phyloP scores from a whole-genome alignment of 2,113 vertebrate genomes.

The Antennarius striatus region DNA sequence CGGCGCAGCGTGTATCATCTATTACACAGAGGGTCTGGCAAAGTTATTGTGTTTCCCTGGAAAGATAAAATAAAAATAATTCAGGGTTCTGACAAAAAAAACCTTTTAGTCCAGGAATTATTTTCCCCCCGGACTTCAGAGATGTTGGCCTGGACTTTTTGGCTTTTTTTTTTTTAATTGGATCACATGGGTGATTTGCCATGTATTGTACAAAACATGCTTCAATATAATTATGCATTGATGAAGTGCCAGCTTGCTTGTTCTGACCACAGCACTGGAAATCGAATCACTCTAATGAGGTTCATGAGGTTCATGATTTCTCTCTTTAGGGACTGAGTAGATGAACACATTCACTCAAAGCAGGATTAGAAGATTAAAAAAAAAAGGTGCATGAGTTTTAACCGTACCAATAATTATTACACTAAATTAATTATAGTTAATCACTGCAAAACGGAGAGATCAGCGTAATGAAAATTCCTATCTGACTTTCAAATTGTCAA shows the following conservation, averaged over 20 bases:
- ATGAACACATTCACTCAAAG: slow-evolving; percentile 2
- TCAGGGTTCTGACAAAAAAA: neutral
- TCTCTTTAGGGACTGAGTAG: neutral
- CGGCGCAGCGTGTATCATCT: too few species aligned
- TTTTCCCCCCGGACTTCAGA: slow-evolving; percentile 4
- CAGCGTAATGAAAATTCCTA: neutral
- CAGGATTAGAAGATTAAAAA: neutral
- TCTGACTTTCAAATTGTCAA: too few species aligned
- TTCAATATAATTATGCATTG: slow-evolving; percentile 40
- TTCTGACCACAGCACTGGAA: slow-evolving; percentile 28
- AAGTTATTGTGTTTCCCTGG: too few species aligned
- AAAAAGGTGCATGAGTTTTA: neutral
- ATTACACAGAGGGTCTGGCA: too few species aligned
- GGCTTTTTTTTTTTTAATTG: slow-evolving; percentile 40
- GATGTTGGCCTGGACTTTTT: slow-evolving; percentile 19
- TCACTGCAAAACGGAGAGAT: neutral
- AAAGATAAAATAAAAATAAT: slow-evolving; percentile 17
- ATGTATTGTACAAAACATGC: slow-evolving; percentile 32
- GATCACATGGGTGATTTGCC: slow-evolving; percentile 51
- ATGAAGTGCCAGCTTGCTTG: slow-evolving; percentile 42
- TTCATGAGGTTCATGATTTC: slow-evolving; percentile 39
- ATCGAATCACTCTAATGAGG: slow-evolving; percentile 51
- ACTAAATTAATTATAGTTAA: too few species aligned
- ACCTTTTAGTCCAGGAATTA: slow-evolving; percentile 18
- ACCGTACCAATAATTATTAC: too few species aligned